phyloP scores from a whole-genome alignment of 2,888 invertebrate species.

The Harmothoe impar region DNA sequence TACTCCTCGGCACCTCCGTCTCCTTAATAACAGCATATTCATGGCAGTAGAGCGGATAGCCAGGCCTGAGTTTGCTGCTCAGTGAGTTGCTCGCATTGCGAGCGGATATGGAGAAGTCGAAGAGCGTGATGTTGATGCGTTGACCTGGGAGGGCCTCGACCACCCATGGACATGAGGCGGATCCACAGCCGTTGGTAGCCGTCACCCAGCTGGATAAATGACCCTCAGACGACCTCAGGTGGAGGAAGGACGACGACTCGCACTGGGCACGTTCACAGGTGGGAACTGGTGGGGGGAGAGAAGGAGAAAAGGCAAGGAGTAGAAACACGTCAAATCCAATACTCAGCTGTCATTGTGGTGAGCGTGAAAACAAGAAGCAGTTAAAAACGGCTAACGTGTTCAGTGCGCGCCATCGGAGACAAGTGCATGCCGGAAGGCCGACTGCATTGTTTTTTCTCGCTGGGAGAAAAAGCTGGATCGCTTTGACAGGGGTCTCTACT shows the following conservation, averaged over 20 bases:
- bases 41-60: constrained; percentile 62
- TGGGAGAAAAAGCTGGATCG: not conserved
- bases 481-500: constrained; percentile 14
- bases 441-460: constrained; percentile 26
- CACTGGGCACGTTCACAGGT: constrained; percentile 55
- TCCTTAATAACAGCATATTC: constrained; percentile 64
- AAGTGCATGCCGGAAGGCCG: constrained; percentile 9
- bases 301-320: not conserved
- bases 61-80: constrained; percentile 18
- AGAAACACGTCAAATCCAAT: constrained; percentile 12
- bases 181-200: constrained; percentile 60
- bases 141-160: constrained; percentile 58
- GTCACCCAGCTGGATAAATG: constrained; percentile 57
- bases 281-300: constrained; percentile 28
- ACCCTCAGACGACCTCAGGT: constrained; percentile 50
- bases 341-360: not conserved
- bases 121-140: constrained; percentile 59
- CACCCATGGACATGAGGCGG: constrained; percentile 63
- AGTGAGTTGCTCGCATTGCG: constrained; percentile 10
- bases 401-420: constrained; percentile 36
- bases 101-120: constrained; percentile 58
- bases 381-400: not conserved
- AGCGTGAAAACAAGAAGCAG: not conserved
- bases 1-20: constrained; percentile 60
- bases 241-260: constrained; percentile 49